Conservation (phyloP, 2,113 vertebrate species). For the Alethe diademata region DNA sequence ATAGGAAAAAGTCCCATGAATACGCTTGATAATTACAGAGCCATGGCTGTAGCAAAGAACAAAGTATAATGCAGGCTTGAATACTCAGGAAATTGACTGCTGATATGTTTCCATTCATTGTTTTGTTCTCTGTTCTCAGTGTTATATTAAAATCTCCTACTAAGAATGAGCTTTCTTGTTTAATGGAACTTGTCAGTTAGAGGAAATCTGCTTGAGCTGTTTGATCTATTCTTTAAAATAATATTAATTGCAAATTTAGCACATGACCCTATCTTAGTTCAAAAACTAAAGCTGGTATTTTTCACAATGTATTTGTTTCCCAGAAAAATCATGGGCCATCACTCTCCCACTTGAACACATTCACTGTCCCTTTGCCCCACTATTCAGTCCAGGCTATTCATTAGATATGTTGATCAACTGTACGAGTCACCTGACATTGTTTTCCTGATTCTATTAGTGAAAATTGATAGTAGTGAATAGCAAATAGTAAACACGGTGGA, state of each 20-base stretch:
- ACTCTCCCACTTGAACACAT: neutral
- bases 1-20: slow-evolving; percentile 62
- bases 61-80: slow-evolving; percentile 61
- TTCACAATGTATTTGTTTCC: neutral
- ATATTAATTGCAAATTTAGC: slow-evolving; percentile 60
- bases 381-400: slow-evolving; percentile 28
- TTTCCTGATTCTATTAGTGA: slow-evolving; percentile 9
- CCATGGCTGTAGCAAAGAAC: slow-evolving; percentile 39
- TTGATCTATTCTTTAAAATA: slow-evolving; percentile 69
- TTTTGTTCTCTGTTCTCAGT: slow-evolving; percentile 65
- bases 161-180: slow-evolving; percentile 64
- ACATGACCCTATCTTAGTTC: neutral
- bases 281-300: neutral
- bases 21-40: slow-evolving; percentile 54
- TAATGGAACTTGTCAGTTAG: slow-evolving; percentile 62
- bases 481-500: neutral
- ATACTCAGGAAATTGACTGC: slow-evolving; percentile 62
- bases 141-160: slow-evolving; percentile 62
- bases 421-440: slow-evolving; percentile 31
- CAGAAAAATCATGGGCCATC: neutral
- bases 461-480: neutral
- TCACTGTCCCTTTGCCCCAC: neutral
- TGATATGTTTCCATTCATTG: slow-evolving; percentile 70
- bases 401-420: neutral
- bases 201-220: slow-evolving; percentile 61